Evolutionary conservation across 2,113 vertebrate genomes (phyloP), one percentile per base, ranked within the genome.

Genomic region (Gobius niger): DNA sequence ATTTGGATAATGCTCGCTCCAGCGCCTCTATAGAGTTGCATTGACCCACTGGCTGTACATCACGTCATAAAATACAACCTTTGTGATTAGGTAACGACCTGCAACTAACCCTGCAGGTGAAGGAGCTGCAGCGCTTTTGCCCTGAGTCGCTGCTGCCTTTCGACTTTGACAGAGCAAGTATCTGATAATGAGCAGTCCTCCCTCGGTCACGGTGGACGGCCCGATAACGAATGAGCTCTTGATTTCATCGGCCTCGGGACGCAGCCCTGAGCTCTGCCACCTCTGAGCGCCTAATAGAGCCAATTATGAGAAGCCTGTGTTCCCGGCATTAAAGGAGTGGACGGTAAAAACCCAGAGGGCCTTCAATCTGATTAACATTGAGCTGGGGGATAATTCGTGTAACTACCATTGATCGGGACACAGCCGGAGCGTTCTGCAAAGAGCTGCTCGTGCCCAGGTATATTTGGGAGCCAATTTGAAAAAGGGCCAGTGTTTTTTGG

Each of bases 341-440:
- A 89, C 82, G 80, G 77, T 73, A 86, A 88, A 88, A 85, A 85
- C 87, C 87, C 85, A 44, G 65, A 82, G 82, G 83, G 73, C 71
- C 73, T 77, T 51, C 66, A 83, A 93, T 92, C 83, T 82, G 84
- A 93, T 94, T 90, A 94, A 84, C 71, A 74, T 76, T 60, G 53
- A 80, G 74, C 88, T 81, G 76, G 76, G 82, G 68, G 84, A 87
- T 87, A 84, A 88, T 89, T 87, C 80, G 78, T 85, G 80, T 87
- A 91, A 81, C 82, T 83, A 63, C 78, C 90, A 94, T 93, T 86
- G 92, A 95, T 93, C 85, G 62, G 70, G 60, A 72, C 77, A 83
- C 84, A 86, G 85, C 83, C 71, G 81, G 68, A 52, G 18, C 73
- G 81, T 86, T 85, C 81, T 78, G 71, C 81, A 73, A 77, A 67